Base-by-base conservation (phyloP, 2,888 invertebrate genomes). In the Limnephilus auricula region DNA sequence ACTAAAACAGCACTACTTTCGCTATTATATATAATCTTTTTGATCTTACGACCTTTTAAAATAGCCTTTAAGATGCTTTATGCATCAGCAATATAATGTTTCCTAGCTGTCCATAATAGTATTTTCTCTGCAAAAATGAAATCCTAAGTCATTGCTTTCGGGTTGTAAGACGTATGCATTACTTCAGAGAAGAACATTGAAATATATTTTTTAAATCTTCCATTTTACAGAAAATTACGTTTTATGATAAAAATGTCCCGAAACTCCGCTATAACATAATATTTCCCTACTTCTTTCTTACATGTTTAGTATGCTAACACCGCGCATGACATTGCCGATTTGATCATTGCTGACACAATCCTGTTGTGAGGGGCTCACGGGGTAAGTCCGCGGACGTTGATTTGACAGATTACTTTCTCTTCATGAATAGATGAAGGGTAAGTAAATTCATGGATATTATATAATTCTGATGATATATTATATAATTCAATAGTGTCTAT, bases 381-480 rank as follows among this genome's bases (percentile, higher is more conserved):
- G 92, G 86, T 92, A 91, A 92, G 90, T 78, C 92, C 93, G 79
- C 88, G 92, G 87, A 91, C 87, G 88, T 88, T 90, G 89, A 91
- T 92, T 92, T 92, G 93, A 93, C 93, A 93, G 93, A 93, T 93
- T 93, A 92, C 92, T 93, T 65, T 65, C 92, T 90, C 92, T 92
- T 92, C 93, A 92, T 93, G 91, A 92, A 92, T 92, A 92, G 89
- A n/a, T 89, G 82, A 82, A 79, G 88, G 86, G 31, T 79, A 65
- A 25, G 0, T 65, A 65, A 3, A 0, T 65, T 25, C 3, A 65
- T 18, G 18, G 65, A n/a, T n/a, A n/a, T n/a, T n/a, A n/a, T n/a
- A n/a, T n/a, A n/a, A n/a, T n/a, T n/a, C n/a, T n/a, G n/a, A n/a
- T n/a, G n/a, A n/a, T n/a, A n/a, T n/a, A n/a, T n/a, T n/a, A n/a